Evolutionary conservation across 2,113 vertebrate species (phyloP).

Genomic region (Gavialis gangeticus): DNA sequence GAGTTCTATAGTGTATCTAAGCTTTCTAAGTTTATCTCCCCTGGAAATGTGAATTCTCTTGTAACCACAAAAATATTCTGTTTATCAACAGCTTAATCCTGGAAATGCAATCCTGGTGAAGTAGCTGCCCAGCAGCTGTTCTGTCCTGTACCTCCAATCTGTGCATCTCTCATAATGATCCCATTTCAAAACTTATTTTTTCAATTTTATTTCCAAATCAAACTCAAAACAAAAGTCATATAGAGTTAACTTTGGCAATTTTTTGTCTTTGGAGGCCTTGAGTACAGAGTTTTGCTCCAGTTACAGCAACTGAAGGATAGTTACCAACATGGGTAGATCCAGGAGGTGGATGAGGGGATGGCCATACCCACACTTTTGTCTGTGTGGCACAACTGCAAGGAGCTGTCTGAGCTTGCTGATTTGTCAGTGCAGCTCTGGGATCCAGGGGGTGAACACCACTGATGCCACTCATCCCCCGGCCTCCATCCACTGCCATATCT

Average conservation of each 20-base stretch:
- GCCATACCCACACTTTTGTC: no score
- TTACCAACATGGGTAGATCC: no score
- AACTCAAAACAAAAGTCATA: not conserved
- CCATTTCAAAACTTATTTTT: not conserved
- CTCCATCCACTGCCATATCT: no score
- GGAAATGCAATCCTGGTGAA: conserved; percentile 12
- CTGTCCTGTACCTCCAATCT: not conserved
- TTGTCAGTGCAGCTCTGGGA: no score
- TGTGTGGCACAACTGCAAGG: no score
- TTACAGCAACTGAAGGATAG: not conserved
- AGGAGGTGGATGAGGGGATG: no score
- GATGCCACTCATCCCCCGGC: no score
- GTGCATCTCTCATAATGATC: not conserved
- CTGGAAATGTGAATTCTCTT: conserved; percentile 59
- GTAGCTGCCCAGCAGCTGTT: not conserved
- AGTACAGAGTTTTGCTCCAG: not conserved
- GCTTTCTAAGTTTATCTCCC: conserved; percentile 69
- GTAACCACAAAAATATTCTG: conserved; percentile 17
- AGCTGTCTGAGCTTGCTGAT: no score
- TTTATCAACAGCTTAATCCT: conserved; percentile 49
- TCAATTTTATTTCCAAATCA: not conserved
- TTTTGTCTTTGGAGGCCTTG: not conserved
- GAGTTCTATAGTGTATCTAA: conserved; percentile 46
- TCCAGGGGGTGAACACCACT: no score
- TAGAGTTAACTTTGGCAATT: not conserved